Evolutionary conservation across 2,797 vertebrate genomes (phyloP), one percentile per base, ranked within the genome.

Genomic region (Hapalemur alaotrensis): DNA sequence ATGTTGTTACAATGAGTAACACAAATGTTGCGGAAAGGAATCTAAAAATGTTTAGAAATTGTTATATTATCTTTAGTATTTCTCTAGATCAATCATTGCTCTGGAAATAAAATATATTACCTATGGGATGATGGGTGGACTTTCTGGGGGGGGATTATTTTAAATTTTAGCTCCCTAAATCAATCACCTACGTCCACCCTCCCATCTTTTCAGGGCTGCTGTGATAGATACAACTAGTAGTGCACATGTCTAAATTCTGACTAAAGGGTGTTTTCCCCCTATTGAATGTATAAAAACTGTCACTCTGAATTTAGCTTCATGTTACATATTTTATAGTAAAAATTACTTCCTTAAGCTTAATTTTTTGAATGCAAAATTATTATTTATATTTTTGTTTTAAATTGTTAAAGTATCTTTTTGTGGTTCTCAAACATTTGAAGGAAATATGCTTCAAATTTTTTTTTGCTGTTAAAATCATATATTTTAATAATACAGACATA

Each of bases 351-450:
- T 8, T 73, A 69, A 54, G 12, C 30, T 89, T 79, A 35, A 85
- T 46, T 46, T 46, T 46, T 46, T 46, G 43, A 46, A 46, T 46
- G 43, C 43, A 46, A 46, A 50, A 50, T 50, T 50, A 50, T 59
- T 59, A 10, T 59, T 59, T 46, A 46, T 11, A 48, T 72, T 87
- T 96, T 95, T 89, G 14, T 14, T 78, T 91, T 94, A 79, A 95
- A 80, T 93, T 92, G 23, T 94, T 83, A 13, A 79, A 69, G 25
- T 80, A 20, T 94, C 54, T 48, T 76, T 30, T 57, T 41, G 35
- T 41, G 25, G 25, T 59, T 80, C 69, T 72, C 23, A 72, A 72
- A 41, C 35, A 72, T 72, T 38, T 69, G 23, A 72, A 72, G 38
- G 46, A 90, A 90, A 84, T 85, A 61, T 52, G 17, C 54, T 63